Percentiles rank a stretch among this genome's conserved stretches.
Conservation (phyloP, 2,888 invertebrate species). For the Scaeva pyrastri region DNA sequence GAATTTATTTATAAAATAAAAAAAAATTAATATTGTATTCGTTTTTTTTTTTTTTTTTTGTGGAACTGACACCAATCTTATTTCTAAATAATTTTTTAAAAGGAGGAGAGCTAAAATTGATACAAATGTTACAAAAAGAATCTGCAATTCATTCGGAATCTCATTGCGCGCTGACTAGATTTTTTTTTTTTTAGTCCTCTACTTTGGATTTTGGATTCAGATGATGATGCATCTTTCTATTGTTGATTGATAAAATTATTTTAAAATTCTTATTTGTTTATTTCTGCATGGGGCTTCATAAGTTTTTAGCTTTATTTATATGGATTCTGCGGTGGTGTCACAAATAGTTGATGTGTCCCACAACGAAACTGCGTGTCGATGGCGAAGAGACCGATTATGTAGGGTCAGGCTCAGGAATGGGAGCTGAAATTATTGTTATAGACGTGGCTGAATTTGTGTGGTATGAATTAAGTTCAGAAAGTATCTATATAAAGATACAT, state of each 20-base stretch:
- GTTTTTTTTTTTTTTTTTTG: no score
- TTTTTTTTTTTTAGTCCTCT: background rate
- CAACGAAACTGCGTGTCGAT: conserved; percentile 27
- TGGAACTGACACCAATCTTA: background rate
- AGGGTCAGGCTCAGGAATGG: no score
- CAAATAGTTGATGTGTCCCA: conserved; percentile 19
- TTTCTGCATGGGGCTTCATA: background rate
- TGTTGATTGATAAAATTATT: conserved; percentile 57
- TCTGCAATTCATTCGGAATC: background rate
- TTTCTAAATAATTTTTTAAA: no score
- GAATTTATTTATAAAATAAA: no score
- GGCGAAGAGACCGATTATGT: background rate
- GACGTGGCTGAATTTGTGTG: background rate
- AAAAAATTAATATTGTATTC: no score
- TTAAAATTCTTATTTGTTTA: conserved; percentile 20
- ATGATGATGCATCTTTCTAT: conserved; percentile 41
- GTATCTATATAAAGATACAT: no score
- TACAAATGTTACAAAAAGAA: background rate
- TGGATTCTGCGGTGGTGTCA: conserved; percentile 45
- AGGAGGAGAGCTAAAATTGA: no score
- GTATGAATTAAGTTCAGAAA: background rate
- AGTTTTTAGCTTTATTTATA: background rate
- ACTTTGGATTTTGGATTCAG: background rate
- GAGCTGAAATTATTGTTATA: background rate
- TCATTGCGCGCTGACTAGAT: background rate